Percentiles rank a stretch among this genome's conserved stretches.
Evolutionary conservation across 2,113 vertebrate species (phyloP).

Genomic region (Micromys minutus): DNA sequence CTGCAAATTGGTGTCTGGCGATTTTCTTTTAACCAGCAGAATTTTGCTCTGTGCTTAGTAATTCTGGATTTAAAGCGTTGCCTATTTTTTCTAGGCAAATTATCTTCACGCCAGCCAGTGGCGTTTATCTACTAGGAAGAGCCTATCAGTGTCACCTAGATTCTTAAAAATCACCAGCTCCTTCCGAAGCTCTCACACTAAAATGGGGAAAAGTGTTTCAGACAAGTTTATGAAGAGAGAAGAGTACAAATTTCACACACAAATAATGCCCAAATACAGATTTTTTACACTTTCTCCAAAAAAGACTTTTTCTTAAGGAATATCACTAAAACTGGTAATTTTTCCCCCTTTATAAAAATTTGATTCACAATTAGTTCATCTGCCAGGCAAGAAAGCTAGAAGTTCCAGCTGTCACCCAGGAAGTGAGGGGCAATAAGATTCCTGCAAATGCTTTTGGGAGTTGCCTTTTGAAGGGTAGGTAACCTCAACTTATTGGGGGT

Average conservation of each 20-base stretch:
- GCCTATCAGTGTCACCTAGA: constrained; percentile 55
- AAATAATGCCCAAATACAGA: constrained; percentile 39
- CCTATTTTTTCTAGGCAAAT: constrained; percentile 52
- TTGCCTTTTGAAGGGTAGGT: constrained; percentile 64
- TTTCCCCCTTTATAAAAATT: constrained; percentile 33
- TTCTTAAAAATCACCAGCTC: constrained; percentile 58
- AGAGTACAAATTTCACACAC: constrained; percentile 43
- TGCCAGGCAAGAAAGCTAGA: neutral
- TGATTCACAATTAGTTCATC: constrained; percentile 48
- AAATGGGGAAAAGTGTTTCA: neutral
- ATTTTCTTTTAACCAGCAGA: constrained; percentile 1
- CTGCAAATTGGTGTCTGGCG: neutral
- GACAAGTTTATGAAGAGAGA: constrained; percentile 60
- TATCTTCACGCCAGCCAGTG: constrained; percentile 40
- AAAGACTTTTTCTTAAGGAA: constrained; percentile 36
- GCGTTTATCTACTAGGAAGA: constrained; percentile 64
- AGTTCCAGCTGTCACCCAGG: neutral
- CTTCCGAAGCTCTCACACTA: constrained; percentile 34
- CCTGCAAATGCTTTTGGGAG: neutral
- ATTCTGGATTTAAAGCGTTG: constrained; percentile 48
- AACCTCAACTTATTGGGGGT: constrained; percentile 69
- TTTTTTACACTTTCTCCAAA: constrained; percentile 54
- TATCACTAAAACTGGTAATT: constrained; percentile 40
- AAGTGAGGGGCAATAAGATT: constrained; percentile 34
- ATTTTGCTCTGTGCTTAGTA: constrained; percentile 52